Evolutionary conservation across 1,140 invertebrate genomes (phyloP), one percentile per base, ranked within the genome.

Genomic region (Lepidurus arcticus): DNA sequence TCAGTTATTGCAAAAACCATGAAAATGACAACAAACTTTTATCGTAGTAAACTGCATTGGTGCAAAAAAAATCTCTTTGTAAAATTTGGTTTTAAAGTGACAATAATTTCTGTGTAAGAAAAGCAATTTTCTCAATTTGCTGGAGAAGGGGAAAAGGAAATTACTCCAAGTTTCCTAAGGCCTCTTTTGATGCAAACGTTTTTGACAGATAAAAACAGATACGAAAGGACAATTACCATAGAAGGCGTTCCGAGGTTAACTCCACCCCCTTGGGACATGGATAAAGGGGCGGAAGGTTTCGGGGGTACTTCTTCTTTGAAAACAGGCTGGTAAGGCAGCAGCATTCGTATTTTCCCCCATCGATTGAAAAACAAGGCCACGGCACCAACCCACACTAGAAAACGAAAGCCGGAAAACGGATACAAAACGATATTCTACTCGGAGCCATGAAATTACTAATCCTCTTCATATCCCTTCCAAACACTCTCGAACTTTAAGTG

Each of bases 281-380:
- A n/a, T 65, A 65, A 16, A 21, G 6, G 16, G 16, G 53, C 21
- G 53, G 53, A 21, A 10, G 45, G 45, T 47, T 47, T 47, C 1
- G 45, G 45, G 16, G 53, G 53, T 65, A 65, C 53, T 65, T 92
- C 91, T 83, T 91, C 90, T 83, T 94, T 94, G 84, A 94, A 94
- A 81, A 94, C 93, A 7, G 91, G 92, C 82, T 93, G 92, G 84
- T 93, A 94, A 6, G 92, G 92, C 83, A 93, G 91, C 84, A 93
- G 84, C 92, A 96, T 96, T 53, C 94, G 88, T 73, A 96, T 96
- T 87, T 96, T 96, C 78, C 92, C 92, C 92, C 92, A 94, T 76
- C 92, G 89, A 85, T 93, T 93, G 87, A 93, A 92, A 85, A 93
- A 93, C 7, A 93, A 85, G 1, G 90, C 89, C 24, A 94, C 92